Percentiles rank a stretch among this genome's conserved stretches.
These are phyloP conservation scores for Lepidurus arcticus DNA, from an alignment of 1,140 invertebrate genomes.

Conservation along the genomic window DNA sequence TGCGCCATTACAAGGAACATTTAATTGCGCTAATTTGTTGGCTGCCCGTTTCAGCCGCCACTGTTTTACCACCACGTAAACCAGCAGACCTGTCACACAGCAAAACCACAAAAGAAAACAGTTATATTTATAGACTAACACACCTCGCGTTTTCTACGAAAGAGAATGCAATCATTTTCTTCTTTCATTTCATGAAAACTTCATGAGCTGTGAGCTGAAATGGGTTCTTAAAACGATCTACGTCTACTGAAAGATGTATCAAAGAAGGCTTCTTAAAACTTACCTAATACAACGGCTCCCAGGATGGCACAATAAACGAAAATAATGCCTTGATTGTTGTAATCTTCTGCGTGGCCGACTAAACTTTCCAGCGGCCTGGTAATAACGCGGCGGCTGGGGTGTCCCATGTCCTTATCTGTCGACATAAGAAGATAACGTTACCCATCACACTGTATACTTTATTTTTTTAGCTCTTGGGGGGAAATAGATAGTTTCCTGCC, in stretches of 20 bases:
- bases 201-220: background rate
- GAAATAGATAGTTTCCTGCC: background rate
- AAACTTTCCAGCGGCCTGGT: conserved; percentile 37
- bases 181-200: background rate
- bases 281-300: conserved; percentile 42
- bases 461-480: background rate
- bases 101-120: conserved; percentile 5
- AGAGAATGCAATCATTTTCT: background rate
- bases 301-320: conserved; percentile 44
- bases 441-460: background rate
- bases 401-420: conserved; percentile 37
- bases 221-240: background rate
- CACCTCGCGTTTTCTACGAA: background rate
- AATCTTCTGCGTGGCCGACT: conserved; percentile 30
- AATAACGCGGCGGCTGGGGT: conserved; percentile 33
- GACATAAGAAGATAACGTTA: conserved; percentile 11
- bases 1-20: conserved; percentile 24
- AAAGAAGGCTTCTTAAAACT: background rate
- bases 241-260: background rate
- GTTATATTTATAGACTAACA: background rate
- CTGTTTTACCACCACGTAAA: conserved; percentile 43
- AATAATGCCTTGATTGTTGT: conserved; percentile 38
- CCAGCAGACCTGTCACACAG: conserved; percentile 36
- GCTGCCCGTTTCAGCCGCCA: conserved; percentile 36
- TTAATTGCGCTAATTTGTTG: conserved; percentile 27